phyloP scores from a whole-genome alignment of 1,140 invertebrate genomes.

The Caerostris darwini region DNA sequence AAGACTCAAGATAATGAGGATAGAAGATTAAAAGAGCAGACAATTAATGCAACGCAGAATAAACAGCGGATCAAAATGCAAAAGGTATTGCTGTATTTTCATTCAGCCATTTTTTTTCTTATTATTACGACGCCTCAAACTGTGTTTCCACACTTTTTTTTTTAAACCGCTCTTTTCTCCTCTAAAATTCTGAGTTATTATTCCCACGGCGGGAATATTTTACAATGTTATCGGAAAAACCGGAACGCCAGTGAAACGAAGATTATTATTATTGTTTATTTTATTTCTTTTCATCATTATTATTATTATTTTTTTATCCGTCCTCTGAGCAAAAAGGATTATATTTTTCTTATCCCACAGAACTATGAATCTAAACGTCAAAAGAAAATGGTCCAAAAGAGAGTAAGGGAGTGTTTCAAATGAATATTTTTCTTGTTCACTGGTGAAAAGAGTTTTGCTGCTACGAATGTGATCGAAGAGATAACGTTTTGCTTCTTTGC shows the following conservation, averaged over 20 bases:
- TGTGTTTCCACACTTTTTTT: slow-evolving; percentile 30
- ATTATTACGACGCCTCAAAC: slow-evolving; percentile 12
- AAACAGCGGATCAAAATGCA: slow-evolving; percentile 55
- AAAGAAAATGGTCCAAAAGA: slow-evolving; percentile 54
- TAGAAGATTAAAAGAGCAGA: slow-evolving; percentile 53
- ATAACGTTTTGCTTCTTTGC: slow-evolving; percentile 40
- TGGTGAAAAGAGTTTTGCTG: slow-evolving; percentile 20
- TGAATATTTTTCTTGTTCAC: slow-evolving; percentile 61
- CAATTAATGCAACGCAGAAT: slow-evolving; percentile 60
- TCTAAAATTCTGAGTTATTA: slow-evolving; percentile 74
- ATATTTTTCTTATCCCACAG: slow-evolving; percentile 51
- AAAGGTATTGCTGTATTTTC: slow-evolving; percentile 56
- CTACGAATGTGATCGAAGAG: slow-evolving; percentile 53
- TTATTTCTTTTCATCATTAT: slow-evolving; percentile 33
- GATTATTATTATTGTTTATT: slow-evolving; percentile 74
- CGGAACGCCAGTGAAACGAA: slow-evolving; percentile 71
- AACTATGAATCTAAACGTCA: slow-evolving; percentile 69
- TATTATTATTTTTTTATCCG: slow-evolving; percentile 33
- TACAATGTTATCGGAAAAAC: slow-evolving; percentile 76
- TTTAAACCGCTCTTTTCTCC: not conserved
- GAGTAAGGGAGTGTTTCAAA: slow-evolving; percentile 34
- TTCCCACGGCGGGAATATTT: slow-evolving; percentile 71
- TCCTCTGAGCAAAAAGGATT: slow-evolving; percentile 9
- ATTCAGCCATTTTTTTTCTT: slow-evolving; percentile 19
- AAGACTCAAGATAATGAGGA: slow-evolving; percentile 57